phyloP scores from a whole-genome alignment of 2,797 vertebrate species.

The Hyperoplus immaculatus region DNA sequence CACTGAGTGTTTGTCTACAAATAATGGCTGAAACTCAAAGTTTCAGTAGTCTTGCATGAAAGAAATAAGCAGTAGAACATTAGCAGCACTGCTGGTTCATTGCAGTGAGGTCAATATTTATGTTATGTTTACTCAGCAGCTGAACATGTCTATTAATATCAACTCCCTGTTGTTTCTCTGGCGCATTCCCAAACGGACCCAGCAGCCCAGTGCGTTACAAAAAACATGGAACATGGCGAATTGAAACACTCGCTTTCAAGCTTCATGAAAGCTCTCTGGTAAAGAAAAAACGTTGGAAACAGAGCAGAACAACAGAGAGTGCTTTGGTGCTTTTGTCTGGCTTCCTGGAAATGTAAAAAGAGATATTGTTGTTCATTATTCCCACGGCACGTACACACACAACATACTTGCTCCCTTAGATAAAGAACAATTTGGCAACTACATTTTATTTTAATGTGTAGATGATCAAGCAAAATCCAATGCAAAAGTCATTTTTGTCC shows the following conservation, averaged over 20 bases:
- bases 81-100: neutral
- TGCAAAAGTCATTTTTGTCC: neutral
- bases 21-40: neutral
- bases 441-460: neutral
- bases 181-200: constrained; percentile 9
- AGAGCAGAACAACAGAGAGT: neutral
- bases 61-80: neutral
- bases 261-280: neutral
- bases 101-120: neutral
- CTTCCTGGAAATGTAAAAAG: constrained; percentile 10
- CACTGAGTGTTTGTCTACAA: neutral
- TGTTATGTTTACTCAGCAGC: neutral
- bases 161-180: neutral
- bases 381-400: no score
- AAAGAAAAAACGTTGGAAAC: neutral
- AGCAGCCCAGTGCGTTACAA: neutral
- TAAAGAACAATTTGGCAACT: neutral
- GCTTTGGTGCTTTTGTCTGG: neutral
- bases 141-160: neutral
- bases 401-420: neutral
- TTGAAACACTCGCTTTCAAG: constrained; percentile 3
- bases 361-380: neutral
- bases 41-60: neutral
- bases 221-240: neutral
- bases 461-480: neutral